Conservation (phyloP, 2,113 vertebrate species). For the Turnix velox region DNA sequence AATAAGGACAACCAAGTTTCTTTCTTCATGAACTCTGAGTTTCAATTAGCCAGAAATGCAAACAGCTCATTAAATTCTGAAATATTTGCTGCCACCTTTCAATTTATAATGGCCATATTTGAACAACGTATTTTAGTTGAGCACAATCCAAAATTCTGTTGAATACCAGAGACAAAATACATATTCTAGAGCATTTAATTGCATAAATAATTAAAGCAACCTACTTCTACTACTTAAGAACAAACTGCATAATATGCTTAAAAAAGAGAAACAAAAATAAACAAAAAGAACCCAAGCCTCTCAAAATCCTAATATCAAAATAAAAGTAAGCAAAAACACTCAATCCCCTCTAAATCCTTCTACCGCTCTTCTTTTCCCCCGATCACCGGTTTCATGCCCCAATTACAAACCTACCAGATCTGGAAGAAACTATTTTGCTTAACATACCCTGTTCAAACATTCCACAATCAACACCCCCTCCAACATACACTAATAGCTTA, state of each 20-base stretch:
- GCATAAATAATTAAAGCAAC: not conserved
- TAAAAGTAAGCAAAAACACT: not conserved
- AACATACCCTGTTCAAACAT: not conserved
- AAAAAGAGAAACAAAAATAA: not conserved
- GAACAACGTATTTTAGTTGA: not conserved
- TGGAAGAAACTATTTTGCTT: not conserved
- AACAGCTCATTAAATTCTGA: not conserved
- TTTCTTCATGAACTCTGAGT: not conserved
- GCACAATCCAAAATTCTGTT: not conserved
- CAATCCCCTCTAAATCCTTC: not conserved
- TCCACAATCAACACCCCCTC: not conserved
- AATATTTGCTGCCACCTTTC: not conserved
- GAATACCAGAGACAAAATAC: not conserved
- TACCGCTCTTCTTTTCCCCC: not conserved
- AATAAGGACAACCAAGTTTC: not conserved
- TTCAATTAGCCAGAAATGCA: not conserved
- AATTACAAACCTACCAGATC: not conserved
- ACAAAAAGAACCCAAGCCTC: not conserved
- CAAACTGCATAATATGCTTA: not conserved
- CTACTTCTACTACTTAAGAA: slow-evolving; percentile 6
- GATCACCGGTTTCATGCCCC: not conserved
- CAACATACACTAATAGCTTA: not conserved
- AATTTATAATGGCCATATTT: not conserved
- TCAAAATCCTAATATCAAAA: not conserved
- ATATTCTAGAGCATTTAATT: not conserved